These are phyloP conservation scores for Pygoscelis antarcticus DNA, from an alignment of 2,113 vertebrate genomes.

Conservation along the genomic window DNA sequence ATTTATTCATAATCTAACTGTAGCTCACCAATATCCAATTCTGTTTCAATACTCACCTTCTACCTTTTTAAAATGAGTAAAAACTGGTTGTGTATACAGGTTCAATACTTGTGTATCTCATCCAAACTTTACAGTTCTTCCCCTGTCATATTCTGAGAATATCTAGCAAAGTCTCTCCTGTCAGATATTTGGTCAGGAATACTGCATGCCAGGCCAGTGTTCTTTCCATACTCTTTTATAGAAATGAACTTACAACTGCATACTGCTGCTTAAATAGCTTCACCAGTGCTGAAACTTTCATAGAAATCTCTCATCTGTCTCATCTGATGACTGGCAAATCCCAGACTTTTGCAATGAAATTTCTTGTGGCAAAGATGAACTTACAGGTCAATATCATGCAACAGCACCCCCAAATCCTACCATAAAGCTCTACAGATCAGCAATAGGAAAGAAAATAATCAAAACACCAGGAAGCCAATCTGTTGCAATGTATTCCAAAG, in stretches of 20 bases:
- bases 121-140: neutral
- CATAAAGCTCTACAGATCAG: neutral
- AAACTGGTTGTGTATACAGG: neutral
- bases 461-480: neutral
- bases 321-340: neutral
- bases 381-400: neutral
- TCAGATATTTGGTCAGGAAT: neutral
- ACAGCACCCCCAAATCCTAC: neutral
- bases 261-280: neutral
- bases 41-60: neutral
- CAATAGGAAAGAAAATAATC: neutral
- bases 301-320: neutral
- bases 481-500: neutral
- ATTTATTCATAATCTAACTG: neutral
- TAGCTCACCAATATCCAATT: neutral
- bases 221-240: neutral
- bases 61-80: neutral
- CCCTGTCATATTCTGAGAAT: neutral
- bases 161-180: neutral
- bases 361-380: neutral
- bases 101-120: fast-evolving
- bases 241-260: neutral
- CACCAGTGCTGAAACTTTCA: neutral
- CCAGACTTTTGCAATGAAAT: neutral
- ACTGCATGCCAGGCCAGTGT: neutral